Conservation (phyloP, 2,888 invertebrate species). For the Stenichneumon culpator region DNA sequence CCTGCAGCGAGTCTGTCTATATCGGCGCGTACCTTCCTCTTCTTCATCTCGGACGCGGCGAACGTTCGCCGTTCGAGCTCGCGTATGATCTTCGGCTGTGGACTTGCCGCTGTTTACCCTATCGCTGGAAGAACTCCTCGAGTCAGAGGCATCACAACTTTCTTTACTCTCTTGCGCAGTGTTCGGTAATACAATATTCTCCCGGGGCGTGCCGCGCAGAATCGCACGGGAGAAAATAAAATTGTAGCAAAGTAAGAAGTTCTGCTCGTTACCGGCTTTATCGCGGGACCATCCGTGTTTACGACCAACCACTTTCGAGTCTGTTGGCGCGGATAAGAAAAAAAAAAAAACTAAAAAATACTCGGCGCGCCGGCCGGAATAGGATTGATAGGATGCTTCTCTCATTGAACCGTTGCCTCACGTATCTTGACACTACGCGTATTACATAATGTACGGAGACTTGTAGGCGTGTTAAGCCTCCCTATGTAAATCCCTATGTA, state of each 20-base stretch:
- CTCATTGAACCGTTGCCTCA: not conserved
- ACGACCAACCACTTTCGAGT: constrained; percentile 25
- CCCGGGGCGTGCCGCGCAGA: not conserved
- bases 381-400: not conserved
- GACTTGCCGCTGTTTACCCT: not conserved
- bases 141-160: constrained; percentile 7
- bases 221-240: not conserved
- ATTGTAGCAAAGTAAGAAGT: constrained; percentile 15
- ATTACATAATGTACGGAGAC: not conserved
- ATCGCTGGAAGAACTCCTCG: not conserved
- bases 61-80: not conserved
- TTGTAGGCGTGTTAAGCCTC: not conserved
- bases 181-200: constrained; percentile 49
- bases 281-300: constrained; percentile 32
- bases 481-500: not conserved
- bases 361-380: too few species aligned
- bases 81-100: constrained; percentile 19
- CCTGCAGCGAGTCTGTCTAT: not conserved
- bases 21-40: not conserved
- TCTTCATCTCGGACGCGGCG: not conserved
- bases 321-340: not conserved
- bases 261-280: constrained; percentile 33
- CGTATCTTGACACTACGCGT: not conserved
- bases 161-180: constrained; percentile 7
- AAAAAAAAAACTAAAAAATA: too few species aligned